Percentiles rank a stretch among this genome's conserved stretches.
Conservation (phyloP, 2,797 vertebrate genomes). For the Bothrops alternatus region DNA sequence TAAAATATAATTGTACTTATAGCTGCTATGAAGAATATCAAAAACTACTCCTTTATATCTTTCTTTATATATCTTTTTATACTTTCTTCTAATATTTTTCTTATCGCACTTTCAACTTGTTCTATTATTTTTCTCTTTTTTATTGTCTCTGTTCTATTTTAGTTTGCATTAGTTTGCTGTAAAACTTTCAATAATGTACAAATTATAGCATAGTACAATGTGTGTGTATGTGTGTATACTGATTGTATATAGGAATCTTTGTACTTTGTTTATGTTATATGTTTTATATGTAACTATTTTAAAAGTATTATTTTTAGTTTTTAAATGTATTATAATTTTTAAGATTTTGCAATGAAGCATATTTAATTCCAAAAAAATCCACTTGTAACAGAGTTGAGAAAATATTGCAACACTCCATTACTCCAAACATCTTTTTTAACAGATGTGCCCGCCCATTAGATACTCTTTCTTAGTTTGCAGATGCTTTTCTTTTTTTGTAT, state of each 20-base stretch:
- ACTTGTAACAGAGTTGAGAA: slow-evolving; percentile 64
- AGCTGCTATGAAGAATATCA: neutral
- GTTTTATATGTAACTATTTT: slow-evolving; percentile 56
- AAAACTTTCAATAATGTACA: neutral
- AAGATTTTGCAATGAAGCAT: slow-evolving; percentile 39
- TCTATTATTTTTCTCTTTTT: neutral
- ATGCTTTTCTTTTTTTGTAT: slow-evolving; percentile 46
- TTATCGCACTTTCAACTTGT: neutral
- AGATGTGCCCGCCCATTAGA: slow-evolving; percentile 19
- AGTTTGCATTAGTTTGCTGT: neutral
- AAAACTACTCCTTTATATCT: neutral
- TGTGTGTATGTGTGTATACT: neutral
- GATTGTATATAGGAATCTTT: neutral
- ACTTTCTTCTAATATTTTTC: neutral
- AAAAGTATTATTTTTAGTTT: slow-evolving; percentile 47
- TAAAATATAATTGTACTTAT: neutral
- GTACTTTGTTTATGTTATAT: slow-evolving; percentile 47
- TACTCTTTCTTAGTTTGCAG: slow-evolving; percentile 33
- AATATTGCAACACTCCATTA: slow-evolving; percentile 62
- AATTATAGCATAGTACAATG: neutral
- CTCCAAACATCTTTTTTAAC: slow-evolving; percentile 53
- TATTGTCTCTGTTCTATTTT: neutral
- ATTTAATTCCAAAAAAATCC: slow-evolving; percentile 62
- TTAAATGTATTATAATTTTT: slow-evolving; percentile 57
- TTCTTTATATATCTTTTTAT: neutral